Evolutionary conservation across 2,113 vertebrate species (phyloP).

Genomic region (Mus spicilegus): DNA sequence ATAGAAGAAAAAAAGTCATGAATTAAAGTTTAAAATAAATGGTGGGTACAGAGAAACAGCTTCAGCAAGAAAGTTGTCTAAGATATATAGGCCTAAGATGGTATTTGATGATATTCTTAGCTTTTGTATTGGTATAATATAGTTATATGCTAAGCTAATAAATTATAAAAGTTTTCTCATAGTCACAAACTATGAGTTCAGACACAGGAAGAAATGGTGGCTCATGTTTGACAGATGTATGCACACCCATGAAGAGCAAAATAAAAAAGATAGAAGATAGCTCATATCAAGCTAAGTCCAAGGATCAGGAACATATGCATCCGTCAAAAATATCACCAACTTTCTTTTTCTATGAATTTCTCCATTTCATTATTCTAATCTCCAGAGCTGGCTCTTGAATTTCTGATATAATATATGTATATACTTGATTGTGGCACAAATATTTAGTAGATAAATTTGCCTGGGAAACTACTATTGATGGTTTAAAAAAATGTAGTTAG

Average conservation of each 20-base stretch:
- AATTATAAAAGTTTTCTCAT: background rate
- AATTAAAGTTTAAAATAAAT: background rate
- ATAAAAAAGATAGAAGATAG: background rate
- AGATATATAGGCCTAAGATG: background rate
- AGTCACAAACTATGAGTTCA: background rate
- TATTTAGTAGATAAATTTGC: background rate
- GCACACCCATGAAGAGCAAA: background rate
- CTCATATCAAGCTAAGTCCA: background rate
- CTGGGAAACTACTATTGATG: background rate
- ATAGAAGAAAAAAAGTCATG: background rate
- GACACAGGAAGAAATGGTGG: background rate
- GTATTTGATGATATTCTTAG: background rate
- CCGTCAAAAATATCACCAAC: background rate
- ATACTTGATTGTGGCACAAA: background rate
- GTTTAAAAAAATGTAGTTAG: background rate
- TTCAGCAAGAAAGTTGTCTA: background rate
- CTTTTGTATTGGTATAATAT: background rate
- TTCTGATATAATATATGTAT: background rate
- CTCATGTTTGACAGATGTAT: background rate
- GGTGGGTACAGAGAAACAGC: background rate
- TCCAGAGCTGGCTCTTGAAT: background rate
- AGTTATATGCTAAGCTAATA: background rate
- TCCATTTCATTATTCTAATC: background rate
- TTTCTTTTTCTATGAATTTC: background rate
- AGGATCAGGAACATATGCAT: background rate